Evolutionary conservation across 2,888 invertebrate species (phyloP), one percentile per base, ranked within the genome.

Genomic region (Cyclophora albipunctata): DNA sequence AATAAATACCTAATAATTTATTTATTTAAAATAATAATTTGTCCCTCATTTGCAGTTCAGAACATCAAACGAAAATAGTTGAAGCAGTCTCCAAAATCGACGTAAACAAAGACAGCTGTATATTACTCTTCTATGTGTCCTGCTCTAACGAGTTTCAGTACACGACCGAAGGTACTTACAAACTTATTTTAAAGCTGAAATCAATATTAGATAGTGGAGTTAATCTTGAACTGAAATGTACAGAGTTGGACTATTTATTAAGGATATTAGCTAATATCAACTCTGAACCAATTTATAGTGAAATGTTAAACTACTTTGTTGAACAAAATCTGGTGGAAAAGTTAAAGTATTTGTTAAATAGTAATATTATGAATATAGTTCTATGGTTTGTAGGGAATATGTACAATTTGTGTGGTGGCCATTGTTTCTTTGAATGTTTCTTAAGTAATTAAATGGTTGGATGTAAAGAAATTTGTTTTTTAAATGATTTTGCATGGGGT

Each of bases 371-470:
- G 6, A 62, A 72, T 3, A 68, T 75, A 3, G 49, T 79, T 20
- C 52, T 74, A 7, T 86, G 85, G 84, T 67, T 85, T 7, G 58
- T 86, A 42, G 84, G 84, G 3, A 84, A 84, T 51, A 64, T 84
- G 50, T 75, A 61, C 43, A 78, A 71, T 41, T 66, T 45, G 55
- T 65, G 66, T 55, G 53, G 60, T 48, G 55, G 67, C 49, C 60
- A 69, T 60, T 56, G 58, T 3, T 64, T 79, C 46, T 71, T 78
- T 59, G 20, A 20, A 20, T 20, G 20, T 20, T 20, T 20, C 20
- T 20, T 20, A 20, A 20, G 20, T 20, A 20, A 20, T 20, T 20
- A 20, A 20, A 6, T 37, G 4, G 4, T 37, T 37, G 37, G 37
- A 37, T 37, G 37, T 5, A 5, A 5, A 37, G 5, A 37, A 5